Base-by-base conservation (phyloP, 2,113 vertebrate genomes). In the Lophura nycthemera region DNA sequence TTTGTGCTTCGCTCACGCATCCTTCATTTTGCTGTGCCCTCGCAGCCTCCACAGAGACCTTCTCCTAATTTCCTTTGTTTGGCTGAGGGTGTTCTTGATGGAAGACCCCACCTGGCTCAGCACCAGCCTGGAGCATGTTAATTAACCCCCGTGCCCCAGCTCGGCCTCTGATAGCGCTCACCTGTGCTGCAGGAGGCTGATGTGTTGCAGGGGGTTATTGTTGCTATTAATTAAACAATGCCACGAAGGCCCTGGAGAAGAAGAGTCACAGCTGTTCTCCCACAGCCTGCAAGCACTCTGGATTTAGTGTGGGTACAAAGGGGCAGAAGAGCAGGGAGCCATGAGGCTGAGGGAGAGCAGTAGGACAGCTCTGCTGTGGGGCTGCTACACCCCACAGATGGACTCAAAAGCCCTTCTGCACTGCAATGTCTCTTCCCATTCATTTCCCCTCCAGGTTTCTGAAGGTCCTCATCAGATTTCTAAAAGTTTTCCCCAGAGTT, bases 381-480 rank as follows among this genome's bases (percentile, higher is more conserved):
- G 48, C 69, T 47, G 54, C 73, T 42, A 27, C 54, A 14, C n/a
- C 34, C 34, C 0, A 17, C 16, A 11, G 30, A 75, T 6, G 21
- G 21, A 25, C 57, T 15, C 65, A 67, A 32, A 47, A 48, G 40
- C 65, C 43, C 54, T 3, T 10, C 21, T 50, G 24, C 20, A n/a
- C 8, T 1, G 2, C 3, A 0, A 2, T 3, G 4, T 7, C 34
- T n/a, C 6, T 6, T 5, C 10, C 25, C 17, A 20, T 60, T 11
- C 8, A 4, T 60, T 89, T 54, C 27, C 14, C 15, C 27, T 54
- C 52, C 52, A 54, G 27, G 17, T 30, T 54, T 54, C 52, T 16
- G 27, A 54, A 54, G 52, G 27, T 54, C 27, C 52, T 30, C 27
- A 29, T 54, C 52, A 52, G 34, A 54, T 67, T 69, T 72, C 25